Conservation (phyloP, 2,888 invertebrate species). For the Drosophila siamana region DNA sequence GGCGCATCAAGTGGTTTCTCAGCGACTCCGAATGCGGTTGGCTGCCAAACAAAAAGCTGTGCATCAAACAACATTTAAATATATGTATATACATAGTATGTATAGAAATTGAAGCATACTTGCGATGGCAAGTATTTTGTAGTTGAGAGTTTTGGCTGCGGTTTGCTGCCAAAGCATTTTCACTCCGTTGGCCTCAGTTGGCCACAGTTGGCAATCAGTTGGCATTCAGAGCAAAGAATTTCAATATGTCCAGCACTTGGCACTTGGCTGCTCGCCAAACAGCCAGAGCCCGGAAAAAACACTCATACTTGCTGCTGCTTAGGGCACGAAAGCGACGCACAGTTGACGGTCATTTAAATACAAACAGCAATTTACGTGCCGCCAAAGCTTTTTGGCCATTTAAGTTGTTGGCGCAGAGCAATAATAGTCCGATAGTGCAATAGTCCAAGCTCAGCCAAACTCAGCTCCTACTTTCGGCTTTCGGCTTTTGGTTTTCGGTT, state of each 20-base stretch:
- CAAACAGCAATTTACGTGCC: conserved; percentile 44
- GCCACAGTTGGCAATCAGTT: background rate
- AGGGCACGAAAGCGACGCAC: background rate
- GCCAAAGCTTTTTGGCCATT: conserved; percentile 26
- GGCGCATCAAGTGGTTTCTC: background rate
- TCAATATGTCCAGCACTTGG: background rate
- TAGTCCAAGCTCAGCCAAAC: no score
- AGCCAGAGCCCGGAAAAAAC: background rate
- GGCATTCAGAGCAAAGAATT: background rate
- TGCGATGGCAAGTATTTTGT: no score
- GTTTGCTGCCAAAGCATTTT: background rate
- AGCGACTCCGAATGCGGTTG: no score
- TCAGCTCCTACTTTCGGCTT: background rate
- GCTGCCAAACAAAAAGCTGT: background rate
- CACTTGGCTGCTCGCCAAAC: background rate
- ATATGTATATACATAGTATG: no score
- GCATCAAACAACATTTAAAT: background rate
- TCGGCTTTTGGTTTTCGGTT: no score
- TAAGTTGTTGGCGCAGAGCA: conserved; percentile 8
- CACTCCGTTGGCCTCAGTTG: background rate
- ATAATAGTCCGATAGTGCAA: no score
- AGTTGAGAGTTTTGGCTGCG: no score
- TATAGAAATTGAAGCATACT: background rate
- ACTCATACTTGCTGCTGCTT: background rate
- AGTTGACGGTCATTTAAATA: conserved; percentile 35